Base-by-base conservation (phyloP, 2,888 invertebrate genomes). In the Ceriagrion tenellum region DNA sequence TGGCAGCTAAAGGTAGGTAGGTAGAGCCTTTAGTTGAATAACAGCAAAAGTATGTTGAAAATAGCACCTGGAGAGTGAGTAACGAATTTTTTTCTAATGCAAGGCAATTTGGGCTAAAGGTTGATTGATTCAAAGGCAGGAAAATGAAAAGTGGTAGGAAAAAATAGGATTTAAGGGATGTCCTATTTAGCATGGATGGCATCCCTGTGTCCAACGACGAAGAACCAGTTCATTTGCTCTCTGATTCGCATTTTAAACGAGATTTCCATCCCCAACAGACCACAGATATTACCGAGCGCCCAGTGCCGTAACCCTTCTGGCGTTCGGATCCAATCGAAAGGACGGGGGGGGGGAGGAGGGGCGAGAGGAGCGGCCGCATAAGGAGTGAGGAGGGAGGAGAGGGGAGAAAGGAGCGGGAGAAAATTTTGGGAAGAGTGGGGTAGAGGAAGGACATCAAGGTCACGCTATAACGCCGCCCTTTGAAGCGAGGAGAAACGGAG, bases 381-480 rank as follows among this genome's bases (percentile, higher is more conserved):
- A 47, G 30, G 81, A 81, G 16, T 13, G 18, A 26, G 26, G n/a
- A 26, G n/a, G n/a, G 69, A 69, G 26, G 26, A 26, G 10, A n/a
- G 69, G 69, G 69, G 26, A n/a, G n/a, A 69, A n/a, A 12, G 69
- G 26, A 8, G 4, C 6, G 69, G n/a, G 69, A n/a, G 69, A n/a
- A 69, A 47, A 47, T 47, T 47, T 47, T 47, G 47, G 8, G 8
- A 69, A 69, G 26, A n/a, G 69, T n/a, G 69, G 69, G 69, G 59
- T 3, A 59, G 47, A 8, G n/a, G 69, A 26, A 59, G 81, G 81
- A 26, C 81, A 81, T 81, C 81, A 81, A 81, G 81, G 81, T 35
- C 81, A 81, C 81, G 30, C 81, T 16, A 81, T 81, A 81, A 81
- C 35, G 81, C 16, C 47, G 47, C 81, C 81, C 81, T 81, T 81